These are phyloP conservation scores for Ectropis crepuscularia DNA, from an alignment of 2,888 invertebrate species.

Conservation along the genomic window DNA sequence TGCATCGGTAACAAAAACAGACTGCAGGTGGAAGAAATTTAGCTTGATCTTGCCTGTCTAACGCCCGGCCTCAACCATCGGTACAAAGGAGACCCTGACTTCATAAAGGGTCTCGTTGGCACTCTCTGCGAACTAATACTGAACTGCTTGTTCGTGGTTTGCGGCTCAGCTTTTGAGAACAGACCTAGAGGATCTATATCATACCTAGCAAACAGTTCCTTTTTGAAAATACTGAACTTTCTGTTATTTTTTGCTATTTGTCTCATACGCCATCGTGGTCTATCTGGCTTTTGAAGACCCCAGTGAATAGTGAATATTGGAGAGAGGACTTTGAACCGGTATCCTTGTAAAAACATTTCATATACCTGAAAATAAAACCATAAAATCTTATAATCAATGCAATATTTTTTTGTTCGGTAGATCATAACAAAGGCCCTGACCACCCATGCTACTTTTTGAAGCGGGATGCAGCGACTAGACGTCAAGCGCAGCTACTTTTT, in stretches of 20 bases:
- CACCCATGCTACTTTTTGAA: too few species aligned
- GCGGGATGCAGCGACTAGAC: too few species aligned
- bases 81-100: too few species aligned
- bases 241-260: constrained; percentile 86
- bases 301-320: constrained; percentile 96
- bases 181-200: background rate
- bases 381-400: background rate
- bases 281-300: constrained; percentile 94
- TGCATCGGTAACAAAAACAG: too few species aligned
- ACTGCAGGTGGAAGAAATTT: too few species aligned
- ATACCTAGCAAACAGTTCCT: constrained; percentile 88
- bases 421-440: too few species aligned
- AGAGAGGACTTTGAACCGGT: constrained; percentile 93
- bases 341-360: constrained; percentile 95
- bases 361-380: constrained; percentile 87
- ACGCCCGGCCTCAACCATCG: too few species aligned
- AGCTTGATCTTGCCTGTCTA: too few species aligned
- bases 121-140: too few species aligned
- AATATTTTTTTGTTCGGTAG: background rate
- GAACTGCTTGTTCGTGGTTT: background rate
- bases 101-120: too few species aligned
- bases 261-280: background rate
- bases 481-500: too few species aligned
- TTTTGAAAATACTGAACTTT: constrained; percentile 83
- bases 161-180: background rate